These are phyloP conservation scores for Nothocercus julius DNA, from an alignment of 2,113 vertebrate species.

Conservation along the genomic window DNA sequence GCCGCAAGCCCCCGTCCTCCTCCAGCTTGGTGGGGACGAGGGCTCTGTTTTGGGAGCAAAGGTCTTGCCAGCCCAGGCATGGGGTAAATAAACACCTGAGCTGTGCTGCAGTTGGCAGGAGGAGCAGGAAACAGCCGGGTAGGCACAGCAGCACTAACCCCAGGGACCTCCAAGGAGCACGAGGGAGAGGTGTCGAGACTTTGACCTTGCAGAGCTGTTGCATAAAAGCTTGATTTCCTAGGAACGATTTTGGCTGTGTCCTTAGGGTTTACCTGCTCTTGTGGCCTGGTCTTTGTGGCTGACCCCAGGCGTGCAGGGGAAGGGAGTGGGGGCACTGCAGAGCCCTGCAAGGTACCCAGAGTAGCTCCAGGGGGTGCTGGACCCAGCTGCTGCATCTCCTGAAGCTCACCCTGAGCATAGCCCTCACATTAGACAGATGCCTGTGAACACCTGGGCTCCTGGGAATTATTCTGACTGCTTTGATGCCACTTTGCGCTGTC, in stretches of 20 bases:
- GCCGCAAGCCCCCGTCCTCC: background rate
- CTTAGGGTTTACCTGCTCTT: background rate
- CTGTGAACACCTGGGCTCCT: background rate
- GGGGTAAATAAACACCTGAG: conserved; percentile 54
- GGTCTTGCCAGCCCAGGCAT: conserved; percentile 33
- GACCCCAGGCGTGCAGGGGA: background rate
- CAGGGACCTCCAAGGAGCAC: background rate
- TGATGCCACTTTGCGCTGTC: background rate
- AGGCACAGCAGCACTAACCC: background rate
- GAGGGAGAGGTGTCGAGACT: background rate
- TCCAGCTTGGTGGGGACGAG: background rate
- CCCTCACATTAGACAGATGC: background rate
- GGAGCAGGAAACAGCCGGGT: conserved; percentile 37
- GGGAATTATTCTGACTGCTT: conserved; percentile 37
- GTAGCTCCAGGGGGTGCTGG: background rate
- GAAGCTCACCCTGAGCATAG: background rate
- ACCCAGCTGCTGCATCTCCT: background rate
- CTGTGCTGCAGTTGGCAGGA: conserved; percentile 16
- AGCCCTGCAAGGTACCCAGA: background rate
- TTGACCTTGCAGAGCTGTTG: conserved; percentile 15
- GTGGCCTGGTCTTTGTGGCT: background rate
- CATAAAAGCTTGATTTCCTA: background rate
- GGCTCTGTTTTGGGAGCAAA: conserved; percentile 25
- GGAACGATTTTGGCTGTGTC: background rate
- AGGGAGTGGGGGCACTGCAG: background rate